These are phyloP conservation scores for Xenopus petersii DNA, from an alignment of 2,797 vertebrate species.

Conservation along the genomic window DNA sequence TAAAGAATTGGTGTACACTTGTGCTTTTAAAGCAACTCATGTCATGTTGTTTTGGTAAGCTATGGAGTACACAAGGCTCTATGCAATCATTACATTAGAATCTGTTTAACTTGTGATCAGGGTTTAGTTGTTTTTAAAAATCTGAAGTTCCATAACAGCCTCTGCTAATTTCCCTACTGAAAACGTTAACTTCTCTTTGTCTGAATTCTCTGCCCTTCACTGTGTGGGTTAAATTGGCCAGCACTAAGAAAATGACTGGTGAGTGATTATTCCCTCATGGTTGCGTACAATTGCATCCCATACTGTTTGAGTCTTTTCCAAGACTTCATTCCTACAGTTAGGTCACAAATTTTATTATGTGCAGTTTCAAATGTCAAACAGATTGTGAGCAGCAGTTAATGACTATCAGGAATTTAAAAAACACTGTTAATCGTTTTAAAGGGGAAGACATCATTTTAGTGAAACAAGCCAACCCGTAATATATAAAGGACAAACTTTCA, in stretches of 20 bases:
- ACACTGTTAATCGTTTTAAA: conserved; percentile 37
- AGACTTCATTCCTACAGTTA: conserved; percentile 35
- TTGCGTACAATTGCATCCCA: conserved; percentile 25
- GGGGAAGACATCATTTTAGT: neutral
- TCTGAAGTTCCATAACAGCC: no score
- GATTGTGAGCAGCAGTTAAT: conserved; percentile 37
- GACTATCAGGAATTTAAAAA: conserved; percentile 33
- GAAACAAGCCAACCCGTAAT: no score
- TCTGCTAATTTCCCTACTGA: no score
- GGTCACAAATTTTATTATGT: neutral
- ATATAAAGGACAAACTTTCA: no score
- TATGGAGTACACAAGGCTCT: no score
- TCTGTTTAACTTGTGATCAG: no score
- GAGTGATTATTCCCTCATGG: conserved; percentile 37
- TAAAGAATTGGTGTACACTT: no score
- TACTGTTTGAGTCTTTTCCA: conserved; percentile 30
- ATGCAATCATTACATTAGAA: no score
- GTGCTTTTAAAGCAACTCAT: no score
- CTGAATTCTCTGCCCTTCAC: neutral
- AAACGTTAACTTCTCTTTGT: neutral
- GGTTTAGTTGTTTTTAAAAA: no score
- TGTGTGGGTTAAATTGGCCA: conserved; percentile 20
- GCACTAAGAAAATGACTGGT: conserved; percentile 8
- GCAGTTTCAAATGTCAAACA: conserved; percentile 40
- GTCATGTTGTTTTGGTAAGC: no score